Percentiles rank a stretch among this genome's conserved stretches.
These are phyloP conservation scores for Yponomeuta cagnagella DNA, from an alignment of 2,888 invertebrate species.

Conservation along the genomic window DNA sequence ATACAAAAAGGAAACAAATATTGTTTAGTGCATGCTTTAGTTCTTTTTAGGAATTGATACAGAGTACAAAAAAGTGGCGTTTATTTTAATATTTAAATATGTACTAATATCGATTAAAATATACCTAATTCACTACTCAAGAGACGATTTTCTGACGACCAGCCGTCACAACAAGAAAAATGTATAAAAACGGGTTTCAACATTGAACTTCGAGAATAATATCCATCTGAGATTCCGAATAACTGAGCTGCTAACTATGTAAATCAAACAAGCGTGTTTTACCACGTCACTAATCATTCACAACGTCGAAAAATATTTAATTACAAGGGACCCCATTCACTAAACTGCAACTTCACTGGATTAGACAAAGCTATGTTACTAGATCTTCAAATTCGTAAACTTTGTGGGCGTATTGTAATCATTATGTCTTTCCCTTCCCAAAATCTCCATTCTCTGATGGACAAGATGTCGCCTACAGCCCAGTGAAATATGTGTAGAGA, in stretches of 20 bases:
- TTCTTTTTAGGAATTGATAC: neutral
- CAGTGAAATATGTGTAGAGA: too few species aligned
- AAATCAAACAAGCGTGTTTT: conserved; percentile 14
- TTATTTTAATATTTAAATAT: neutral
- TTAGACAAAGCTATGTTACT: neutral
- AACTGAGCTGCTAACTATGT: conserved; percentile 12
- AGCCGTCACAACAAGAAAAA: conserved; percentile 22
- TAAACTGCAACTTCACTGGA: neutral
- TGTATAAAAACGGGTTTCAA: conserved; percentile 15
- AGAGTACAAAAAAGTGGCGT: neutral
- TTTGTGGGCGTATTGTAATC: neutral
- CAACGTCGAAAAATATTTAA: conserved; percentile 38
- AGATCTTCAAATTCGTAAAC: neutral
- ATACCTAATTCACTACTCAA: conserved; percentile 22
- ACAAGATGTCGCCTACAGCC: neutral
- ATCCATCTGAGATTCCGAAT: neutral
- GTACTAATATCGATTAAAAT: conserved; percentile 12
- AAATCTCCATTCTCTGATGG: neutral
- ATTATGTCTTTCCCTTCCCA: too few species aligned
- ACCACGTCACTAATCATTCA: conserved; percentile 30
- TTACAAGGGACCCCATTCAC: neutral
- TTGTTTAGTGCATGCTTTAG: neutral
- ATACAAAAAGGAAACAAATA: neutral
- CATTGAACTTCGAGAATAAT: neutral
- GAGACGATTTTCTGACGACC: conserved; percentile 33